Percentiles rank a stretch among this genome's conserved stretches.
These are phyloP conservation scores for Holotrichia oblita DNA, from an alignment of 1,140 invertebrate species.

Conservation along the genomic window DNA sequence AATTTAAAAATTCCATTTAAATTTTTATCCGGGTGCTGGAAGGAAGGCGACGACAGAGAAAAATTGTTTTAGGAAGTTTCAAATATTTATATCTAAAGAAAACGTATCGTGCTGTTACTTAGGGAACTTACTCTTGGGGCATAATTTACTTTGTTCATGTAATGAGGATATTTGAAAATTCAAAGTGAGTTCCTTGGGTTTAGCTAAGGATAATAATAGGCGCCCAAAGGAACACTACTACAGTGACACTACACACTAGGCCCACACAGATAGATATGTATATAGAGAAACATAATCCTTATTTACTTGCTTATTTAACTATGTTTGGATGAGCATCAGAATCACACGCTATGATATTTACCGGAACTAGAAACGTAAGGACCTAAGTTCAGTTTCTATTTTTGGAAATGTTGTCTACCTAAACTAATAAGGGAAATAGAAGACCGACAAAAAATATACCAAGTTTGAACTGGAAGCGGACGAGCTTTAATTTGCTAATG, in stretches of 20 bases:
- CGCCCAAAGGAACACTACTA: too few species aligned
- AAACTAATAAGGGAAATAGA: constrained; percentile 28
- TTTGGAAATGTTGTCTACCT: not conserved
- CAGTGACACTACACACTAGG: too few species aligned
- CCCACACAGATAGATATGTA: too few species aligned
- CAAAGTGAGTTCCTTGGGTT: too few species aligned
- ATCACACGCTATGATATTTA: not conserved
- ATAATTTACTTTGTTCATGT: too few species aligned
- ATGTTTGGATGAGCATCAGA: too few species aligned
- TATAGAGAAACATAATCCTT: too few species aligned
- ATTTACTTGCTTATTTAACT: too few species aligned
- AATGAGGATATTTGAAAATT: too few species aligned
- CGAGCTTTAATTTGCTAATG: constrained; percentile 27
- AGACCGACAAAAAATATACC: not conserved
- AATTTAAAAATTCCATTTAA: constrained; percentile 42
- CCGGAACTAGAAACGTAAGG: not conserved
- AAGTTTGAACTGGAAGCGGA: constrained; percentile 2
- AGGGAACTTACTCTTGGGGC: too few species aligned
- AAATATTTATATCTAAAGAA: constrained; percentile 37
- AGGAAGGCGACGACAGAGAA: constrained; percentile 19
- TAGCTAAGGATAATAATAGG: too few species aligned
- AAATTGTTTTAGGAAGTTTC: constrained; percentile 36
- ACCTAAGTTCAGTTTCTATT: not conserved
- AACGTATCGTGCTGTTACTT: not conserved
- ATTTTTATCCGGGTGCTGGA: constrained; percentile 27